Evolutionary conservation across 1,140 invertebrate genomes (phyloP), one percentile per base, ranked within the genome.

Genomic region (Drosophila nasuta): DNA sequence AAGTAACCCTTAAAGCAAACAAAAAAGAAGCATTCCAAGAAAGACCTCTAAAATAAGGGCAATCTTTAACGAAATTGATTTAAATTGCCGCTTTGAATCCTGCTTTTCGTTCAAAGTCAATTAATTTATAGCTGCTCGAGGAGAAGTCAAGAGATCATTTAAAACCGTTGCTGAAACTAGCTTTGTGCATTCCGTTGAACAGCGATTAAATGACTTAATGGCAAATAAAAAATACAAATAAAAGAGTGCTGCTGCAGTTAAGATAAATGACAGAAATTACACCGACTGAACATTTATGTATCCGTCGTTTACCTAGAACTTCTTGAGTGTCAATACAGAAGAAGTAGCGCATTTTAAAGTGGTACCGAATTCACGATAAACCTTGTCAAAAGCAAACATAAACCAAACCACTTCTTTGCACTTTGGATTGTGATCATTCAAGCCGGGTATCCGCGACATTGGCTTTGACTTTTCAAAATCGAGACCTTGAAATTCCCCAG

Each of bases 371-470:
- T 43, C 41, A 43, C 11, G 41, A 43, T 43, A 43, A 43, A 43
- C 46, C 46, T 33, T 54, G 49, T 5, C 49, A n/a, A 30, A 35
- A 17, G 46, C 46, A 48, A 48, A 48, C 46, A 43, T 43, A 43
- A 43, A 13, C 41, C n/a, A 43, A 11, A 43, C 13, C 3, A 4
- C 41, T 43, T 43, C 41, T 43, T 38, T 10, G 35, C 35, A 38
- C 35, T 38, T 38, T 7, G 35, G 38, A 41, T 41, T 11, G 7
- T 41, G n/a, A 38, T 38, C 41, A 43, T 20, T 1, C 20, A 20
- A 20, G 20, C 20, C 20, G 20, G 20, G 41, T n/a, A 43, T 43
- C n/a, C 41, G n/a, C 41, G 41, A 38, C 35, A 38, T 13, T 13
- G 11, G 41, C 11, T 43, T n/a, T 13, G 41, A 43, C n/a, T 43